phyloP scores from a whole-genome alignment of 2,888 invertebrate species.

The Prenolepis imparis region DNA sequence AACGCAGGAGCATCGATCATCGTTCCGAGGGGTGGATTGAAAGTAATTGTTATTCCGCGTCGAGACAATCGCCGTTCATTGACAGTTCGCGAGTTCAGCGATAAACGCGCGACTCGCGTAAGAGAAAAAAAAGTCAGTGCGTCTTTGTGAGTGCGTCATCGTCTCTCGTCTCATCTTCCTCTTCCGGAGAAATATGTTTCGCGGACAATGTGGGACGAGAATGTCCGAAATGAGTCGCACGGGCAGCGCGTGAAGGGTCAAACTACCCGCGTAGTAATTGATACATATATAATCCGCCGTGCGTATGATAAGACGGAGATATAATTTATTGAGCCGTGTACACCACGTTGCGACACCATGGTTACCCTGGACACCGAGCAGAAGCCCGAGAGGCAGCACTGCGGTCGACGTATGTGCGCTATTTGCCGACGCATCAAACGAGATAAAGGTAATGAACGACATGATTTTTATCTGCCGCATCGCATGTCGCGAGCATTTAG shows the following conservation, averaged over 20 bases:
- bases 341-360: slow-evolving; percentile 76
- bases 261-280: slow-evolving; percentile 16
- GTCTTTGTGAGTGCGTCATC: slow-evolving; percentile 12
- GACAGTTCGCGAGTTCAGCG: slow-evolving; percentile 50
- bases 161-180: background rate
- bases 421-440: slow-evolving; percentile 85
- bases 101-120: slow-evolving; percentile 42
- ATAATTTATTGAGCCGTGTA: slow-evolving; percentile 48
- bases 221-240: slow-evolving; percentile 33
- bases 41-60: slow-evolving; percentile 37
- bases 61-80: slow-evolving; percentile 55
- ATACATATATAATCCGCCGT: background rate
- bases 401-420: slow-evolving; percentile 85
- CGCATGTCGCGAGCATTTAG: slow-evolving; percentile 25
- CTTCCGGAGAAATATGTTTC: background rate
- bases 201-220: slow-evolving; percentile 44
- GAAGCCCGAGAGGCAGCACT: slow-evolving; percentile 85
- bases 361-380: slow-evolving; percentile 85
- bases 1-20: slow-evolving; percentile 67
- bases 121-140: background rate
- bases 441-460: slow-evolving; percentile 83
- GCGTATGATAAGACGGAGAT: slow-evolving; percentile 42
- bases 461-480: slow-evolving; percentile 46
- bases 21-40: slow-evolving; percentile 56
- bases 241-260: slow-evolving; percentile 44